Evolutionary conservation across 2,888 invertebrate genomes (phyloP).

Genomic region (Drosophila paramelanica): DNA sequence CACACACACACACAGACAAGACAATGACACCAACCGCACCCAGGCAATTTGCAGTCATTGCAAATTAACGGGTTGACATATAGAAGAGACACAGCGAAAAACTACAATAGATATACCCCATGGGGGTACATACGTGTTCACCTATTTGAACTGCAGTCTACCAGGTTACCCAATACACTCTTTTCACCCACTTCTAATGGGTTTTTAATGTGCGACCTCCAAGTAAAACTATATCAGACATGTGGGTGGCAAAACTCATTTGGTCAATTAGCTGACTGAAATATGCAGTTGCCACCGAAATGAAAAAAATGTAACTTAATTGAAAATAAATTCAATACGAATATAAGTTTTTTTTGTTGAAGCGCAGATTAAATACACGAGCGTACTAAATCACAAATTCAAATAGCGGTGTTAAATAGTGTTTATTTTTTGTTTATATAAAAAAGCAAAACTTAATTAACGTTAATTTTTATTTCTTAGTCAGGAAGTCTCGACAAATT

Average conservation of each 20-base stretch:
- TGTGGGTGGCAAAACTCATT: conserved; percentile 8
- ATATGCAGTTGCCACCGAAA: conserved; percentile 5
- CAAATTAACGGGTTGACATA: conserved; percentile 45
- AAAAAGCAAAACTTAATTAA: too few relatives aligned
- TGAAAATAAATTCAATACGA: neutral
- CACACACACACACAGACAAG: conserved; percentile 2
- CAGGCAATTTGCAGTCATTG: conserved; percentile 39
- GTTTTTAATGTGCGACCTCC: conserved; percentile 46
- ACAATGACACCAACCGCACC: conserved; percentile 52
- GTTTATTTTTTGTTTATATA: too few relatives aligned
- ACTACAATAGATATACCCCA: conserved; percentile 18
- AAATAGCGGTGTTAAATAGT: too few relatives aligned
- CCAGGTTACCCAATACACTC: conserved; percentile 4
- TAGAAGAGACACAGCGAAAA: conserved; percentile 21
- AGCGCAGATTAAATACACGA: too few relatives aligned
- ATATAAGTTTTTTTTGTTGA: too few relatives aligned
- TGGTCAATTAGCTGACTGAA: conserved; percentile 1
- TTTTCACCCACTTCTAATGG: conserved; percentile 38
- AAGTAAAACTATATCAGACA: conserved; percentile 1
- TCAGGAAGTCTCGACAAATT: neutral
- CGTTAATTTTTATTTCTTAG: neutral
- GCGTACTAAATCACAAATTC: too few relatives aligned
- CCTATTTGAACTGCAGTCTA: conserved; percentile 20
- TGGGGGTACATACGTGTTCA: neutral
- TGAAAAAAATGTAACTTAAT: neutral